Conservation (phyloP, 2,888 invertebrate species). For the Syritta pipiens region DNA sequence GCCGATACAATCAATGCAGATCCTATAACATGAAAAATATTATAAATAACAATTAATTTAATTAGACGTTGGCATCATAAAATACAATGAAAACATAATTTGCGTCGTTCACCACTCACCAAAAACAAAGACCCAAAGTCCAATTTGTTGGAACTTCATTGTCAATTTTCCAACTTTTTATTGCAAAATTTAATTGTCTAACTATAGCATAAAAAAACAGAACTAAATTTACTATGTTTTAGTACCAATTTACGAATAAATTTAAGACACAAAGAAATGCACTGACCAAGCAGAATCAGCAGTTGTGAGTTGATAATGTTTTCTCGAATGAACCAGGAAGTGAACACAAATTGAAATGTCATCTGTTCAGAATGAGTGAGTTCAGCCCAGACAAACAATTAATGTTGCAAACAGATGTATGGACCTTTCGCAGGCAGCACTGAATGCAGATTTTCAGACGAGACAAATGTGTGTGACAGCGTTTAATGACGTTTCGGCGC, state of each 20-base stretch:
- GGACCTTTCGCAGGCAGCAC: too few relatives aligned
- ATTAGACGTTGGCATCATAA: neutral
- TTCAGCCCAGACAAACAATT: neutral
- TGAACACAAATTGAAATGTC: neutral
- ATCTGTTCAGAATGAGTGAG: neutral
- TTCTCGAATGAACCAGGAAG: neutral
- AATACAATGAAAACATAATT: neutral
- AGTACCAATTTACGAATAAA: neutral
- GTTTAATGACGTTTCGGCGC: too few relatives aligned
- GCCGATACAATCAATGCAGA: conserved; percentile 24
- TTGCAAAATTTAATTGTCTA: neutral
- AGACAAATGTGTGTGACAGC: too few relatives aligned
- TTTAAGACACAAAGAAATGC: conserved; percentile 25
- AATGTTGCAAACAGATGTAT: too few relatives aligned
- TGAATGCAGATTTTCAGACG: too few relatives aligned
- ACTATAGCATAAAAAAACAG: neutral
- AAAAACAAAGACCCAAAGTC: conserved; percentile 37
- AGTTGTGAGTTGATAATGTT: neutral
- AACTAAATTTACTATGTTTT: neutral
- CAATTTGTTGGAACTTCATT: conserved; percentile 33
- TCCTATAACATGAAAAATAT: conserved; percentile 16
- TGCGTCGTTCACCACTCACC: conserved; percentile 33
- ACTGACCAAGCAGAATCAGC: neutral
- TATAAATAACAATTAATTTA: neutral
- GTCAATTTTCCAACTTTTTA: neutral